phyloP scores from a whole-genome alignment of 2,888 invertebrate species.

The Aphidius colemani region DNA sequence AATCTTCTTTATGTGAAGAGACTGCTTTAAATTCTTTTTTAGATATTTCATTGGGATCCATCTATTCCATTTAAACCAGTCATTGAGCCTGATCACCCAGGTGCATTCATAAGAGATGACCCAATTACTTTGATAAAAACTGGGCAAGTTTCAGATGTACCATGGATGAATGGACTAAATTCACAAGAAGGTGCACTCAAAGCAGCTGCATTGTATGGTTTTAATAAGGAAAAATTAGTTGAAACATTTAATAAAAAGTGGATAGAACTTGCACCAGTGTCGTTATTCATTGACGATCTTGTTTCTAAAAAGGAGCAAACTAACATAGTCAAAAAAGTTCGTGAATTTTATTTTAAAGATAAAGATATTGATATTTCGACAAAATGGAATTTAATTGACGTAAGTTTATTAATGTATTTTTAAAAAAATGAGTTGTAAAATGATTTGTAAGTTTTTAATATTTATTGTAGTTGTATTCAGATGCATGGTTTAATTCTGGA shows the following conservation, averaged over 20 bases:
- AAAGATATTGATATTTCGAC: slow-evolving; percentile 59
- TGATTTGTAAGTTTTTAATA: too few relatives aligned
- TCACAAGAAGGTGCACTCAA: slow-evolving; percentile 75
- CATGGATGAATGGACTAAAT: slow-evolving; percentile 77
- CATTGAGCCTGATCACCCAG: slow-evolving; percentile 70
- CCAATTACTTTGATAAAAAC: slow-evolving; percentile 63
- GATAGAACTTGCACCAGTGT: slow-evolving; percentile 65
- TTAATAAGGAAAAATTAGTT: slow-evolving; percentile 60
- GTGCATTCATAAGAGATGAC: slow-evolving; percentile 71
- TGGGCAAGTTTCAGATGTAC: slow-evolving; percentile 64
- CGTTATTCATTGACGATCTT: slow-evolving; percentile 68
- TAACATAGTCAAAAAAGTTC: slow-evolving; percentile 64
- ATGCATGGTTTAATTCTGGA: slow-evolving; percentile 72
- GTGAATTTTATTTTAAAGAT: slow-evolving; percentile 65
- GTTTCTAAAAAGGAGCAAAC: slow-evolving; percentile 52
- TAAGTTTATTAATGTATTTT: slow-evolving; percentile 46
- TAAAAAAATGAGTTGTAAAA: too few relatives aligned
- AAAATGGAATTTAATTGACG: slow-evolving; percentile 65
- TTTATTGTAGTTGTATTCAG: slow-evolving; percentile 69
- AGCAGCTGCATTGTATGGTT: slow-evolving; percentile 59
- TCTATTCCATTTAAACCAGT: slow-evolving; percentile 82
- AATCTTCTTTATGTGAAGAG: neutral
- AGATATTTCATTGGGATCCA: slow-evolving; percentile 74
- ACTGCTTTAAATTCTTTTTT: neutral
- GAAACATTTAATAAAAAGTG: slow-evolving; percentile 65